Conservation (phyloP, 2,797 vertebrate species). For the Pelobates cultripes region DNA sequence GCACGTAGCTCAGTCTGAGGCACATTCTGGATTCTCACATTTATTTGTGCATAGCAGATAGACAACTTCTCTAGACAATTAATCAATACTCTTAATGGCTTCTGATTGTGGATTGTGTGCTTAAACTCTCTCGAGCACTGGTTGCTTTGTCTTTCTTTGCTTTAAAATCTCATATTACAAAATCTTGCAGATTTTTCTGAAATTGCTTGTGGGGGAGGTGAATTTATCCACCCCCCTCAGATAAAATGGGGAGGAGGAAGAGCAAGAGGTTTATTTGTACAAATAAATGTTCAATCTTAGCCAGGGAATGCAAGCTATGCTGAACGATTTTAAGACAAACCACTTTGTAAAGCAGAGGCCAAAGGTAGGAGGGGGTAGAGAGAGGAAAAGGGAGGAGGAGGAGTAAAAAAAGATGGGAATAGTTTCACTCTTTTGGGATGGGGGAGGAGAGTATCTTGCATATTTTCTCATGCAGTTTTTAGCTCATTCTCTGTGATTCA, state of each 20-base stretch:
- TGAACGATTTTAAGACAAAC: constrained; percentile 61
- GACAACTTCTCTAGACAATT: too few relatives aligned
- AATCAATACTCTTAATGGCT: too few relatives aligned
- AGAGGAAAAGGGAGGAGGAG: constrained; percentile 20
- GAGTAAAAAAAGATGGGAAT: constrained; percentile 15
- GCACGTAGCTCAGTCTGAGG: too few relatives aligned
- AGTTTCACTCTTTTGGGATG: constrained; percentile 25
- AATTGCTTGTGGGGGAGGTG: neutral
- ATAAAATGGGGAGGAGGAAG: neutral
- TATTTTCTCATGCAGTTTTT: constrained; percentile 67
- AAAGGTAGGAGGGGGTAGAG: constrained; percentile 56
- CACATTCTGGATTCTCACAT: too few relatives aligned
- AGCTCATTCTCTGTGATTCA: constrained; percentile 33
- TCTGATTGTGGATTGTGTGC: neutral
- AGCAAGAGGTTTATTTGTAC: constrained; percentile 63
- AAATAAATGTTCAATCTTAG: constrained; percentile 69
- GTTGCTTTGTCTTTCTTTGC: neutral
- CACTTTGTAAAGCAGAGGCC: constrained; percentile 63
- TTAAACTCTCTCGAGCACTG: neutral
- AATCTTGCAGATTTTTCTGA: constrained; percentile 6
- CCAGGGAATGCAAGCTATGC: constrained; percentile 70
- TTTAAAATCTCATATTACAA: constrained; percentile 6
- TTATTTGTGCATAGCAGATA: too few relatives aligned
- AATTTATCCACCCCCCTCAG: neutral
- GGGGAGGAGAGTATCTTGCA: constrained; percentile 59